Base-by-base conservation (phyloP, 1,140 invertebrate genomes). In the Pinna nobilis region DNA sequence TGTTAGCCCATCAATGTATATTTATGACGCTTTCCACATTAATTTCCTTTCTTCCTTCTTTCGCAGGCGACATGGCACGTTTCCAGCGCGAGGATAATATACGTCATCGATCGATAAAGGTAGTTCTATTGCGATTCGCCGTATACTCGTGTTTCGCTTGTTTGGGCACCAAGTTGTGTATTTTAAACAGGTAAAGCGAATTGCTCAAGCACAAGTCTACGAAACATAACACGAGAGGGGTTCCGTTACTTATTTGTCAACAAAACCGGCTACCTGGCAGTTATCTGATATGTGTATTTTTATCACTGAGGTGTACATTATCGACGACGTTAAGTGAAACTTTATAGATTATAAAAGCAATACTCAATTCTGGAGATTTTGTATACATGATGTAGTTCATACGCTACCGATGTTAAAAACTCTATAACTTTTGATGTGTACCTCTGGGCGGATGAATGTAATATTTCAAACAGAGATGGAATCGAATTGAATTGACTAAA, bases 221-320 rank as follows among this genome's bases (percentile, higher is more conserved):
- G n/a, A n/a, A n/a, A n/a, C n/a, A n/a, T n/a, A n/a, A n/a, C n/a
- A n/a, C n/a, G n/a, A n/a, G n/a, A n/a, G n/a, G n/a, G n/a, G n/a
- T n/a, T n/a, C 37, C 55, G 55, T 35, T 59, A 59, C 23, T 59
- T 59, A 59, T 59, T 35, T 57, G 37, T 59, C n/a, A n/a, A 53
- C 51, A 59, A n/a, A 30, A 7, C 28, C 55, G 55, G 30, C 37
- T 35, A 59, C 25, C 33, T 30, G 50, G 5, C 55, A n/a, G n/a
- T n/a, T n/a, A n/a, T n/a, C n/a, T n/a, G n/a, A n/a, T n/a, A n/a
- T n/a, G n/a, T n/a, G n/a, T n/a, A n/a, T n/a, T n/a, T n/a, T 13
- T 15, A 33, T 59, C 55, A 59, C 37, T 59, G 37, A n/a, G 37
- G 30, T 33, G 55, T n/a, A 20, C 20, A 35, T n/a, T 30, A 59